Evolutionary conservation across 2,888 invertebrate species (phyloP).

Genomic region (Ectropis crepuscularia): DNA sequence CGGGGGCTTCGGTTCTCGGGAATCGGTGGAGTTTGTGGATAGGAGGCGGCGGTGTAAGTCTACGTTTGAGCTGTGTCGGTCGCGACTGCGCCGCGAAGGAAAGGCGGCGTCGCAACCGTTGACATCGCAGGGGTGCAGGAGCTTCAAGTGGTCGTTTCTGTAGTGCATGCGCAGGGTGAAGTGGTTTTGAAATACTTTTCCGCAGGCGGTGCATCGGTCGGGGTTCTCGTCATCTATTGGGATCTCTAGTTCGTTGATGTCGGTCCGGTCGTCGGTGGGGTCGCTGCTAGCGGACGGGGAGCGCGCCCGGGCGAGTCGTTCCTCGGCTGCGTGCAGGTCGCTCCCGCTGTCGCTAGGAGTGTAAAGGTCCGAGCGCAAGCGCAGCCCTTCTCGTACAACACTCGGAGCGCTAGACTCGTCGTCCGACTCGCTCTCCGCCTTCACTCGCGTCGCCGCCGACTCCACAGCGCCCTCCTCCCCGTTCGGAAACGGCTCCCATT

Average conservation of each 20-base stretch:
- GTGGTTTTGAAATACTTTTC: slow-evolving; percentile 95
- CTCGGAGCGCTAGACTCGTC: slow-evolving; percentile 80
- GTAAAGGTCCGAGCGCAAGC: slow-evolving; percentile 76
- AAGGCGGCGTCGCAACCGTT: slow-evolving; percentile 96
- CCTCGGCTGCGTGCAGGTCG: slow-evolving; percentile 80
- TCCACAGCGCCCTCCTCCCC: slow-evolving; percentile 72
- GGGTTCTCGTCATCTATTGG: slow-evolving; percentile 96
- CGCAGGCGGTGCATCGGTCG: slow-evolving; percentile 92
- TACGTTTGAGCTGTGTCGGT: slow-evolving; percentile 85
- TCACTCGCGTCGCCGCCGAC: slow-evolving; percentile 71
- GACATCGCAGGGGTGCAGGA: slow-evolving; percentile 95
- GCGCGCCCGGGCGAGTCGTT: slow-evolving; percentile 80
- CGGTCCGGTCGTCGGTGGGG: slow-evolving; percentile 63
- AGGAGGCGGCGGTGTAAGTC: slow-evolving; percentile 80
- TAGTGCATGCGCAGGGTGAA: slow-evolving; percentile 96
- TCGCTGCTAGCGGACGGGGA: slow-evolving; percentile 79
- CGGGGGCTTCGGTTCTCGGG: slow-evolving; percentile 81
- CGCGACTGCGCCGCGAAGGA: slow-evolving; percentile 91
- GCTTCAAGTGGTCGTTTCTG: slow-evolving; percentile 94
- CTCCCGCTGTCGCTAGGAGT: slow-evolving; percentile 83
- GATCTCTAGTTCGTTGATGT: slow-evolving; percentile 87
- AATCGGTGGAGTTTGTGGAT: slow-evolving; percentile 77
- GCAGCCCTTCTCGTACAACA: slow-evolving; percentile 77
- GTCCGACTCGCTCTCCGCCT: slow-evolving; percentile 82
- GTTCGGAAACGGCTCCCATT: slow-evolving; percentile 78